Base-by-base conservation (phyloP, 2,888 invertebrate genomes). In the Drosophila prostipennis region DNA sequence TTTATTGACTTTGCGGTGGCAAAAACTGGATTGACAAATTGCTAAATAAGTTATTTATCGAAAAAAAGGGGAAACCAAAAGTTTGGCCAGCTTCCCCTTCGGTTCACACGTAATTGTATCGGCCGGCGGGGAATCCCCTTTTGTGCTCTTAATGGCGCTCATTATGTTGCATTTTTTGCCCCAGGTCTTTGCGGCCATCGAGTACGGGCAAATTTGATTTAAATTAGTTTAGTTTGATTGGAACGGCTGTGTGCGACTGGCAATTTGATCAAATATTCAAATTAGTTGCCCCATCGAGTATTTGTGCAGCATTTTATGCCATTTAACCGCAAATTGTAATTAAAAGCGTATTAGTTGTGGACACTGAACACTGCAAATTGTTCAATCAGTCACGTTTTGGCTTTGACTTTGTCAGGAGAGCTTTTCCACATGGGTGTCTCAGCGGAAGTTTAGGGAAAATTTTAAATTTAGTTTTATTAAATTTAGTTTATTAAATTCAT, bases 1-100 rank as follows among this genome's bases (percentile, higher is more conserved):
- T 79, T 84, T 79, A 79, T 87, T 78, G 84, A 76, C 73, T 74
- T 71, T 78, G 77, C 42, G 79, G 74, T 71, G 55, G 72, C 69
- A 77, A 82, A 78, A 65, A 53, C 65, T 34, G 60, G 74, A 76
- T 74, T 78, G 87, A 84, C 74, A 87, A 87, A 87, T 87, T 74
- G 75, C 61, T 65, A 76, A 77, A 69, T 55, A 68, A 77, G 54
- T 80, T 65, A 58, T 11, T 39, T 19, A 43, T 34, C 46, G 45
- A 53, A 68, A 72, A 73, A 68, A 51, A 16, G 52, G 63, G 71
- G 51, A 46, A 19, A n/a, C 5, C 10, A 26, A 67, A 65, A 78
- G 40, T 51, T 39, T 26, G 34, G 46, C 55, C 39, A 54, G 37
- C 68, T 37, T 26, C 10, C 13, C 45, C 26, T n/a, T 16, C 34